Evolutionary conservation across 2,888 invertebrate species (phyloP), one percentile per base, ranked within the genome.

Genomic region (Caenorhabditis afra): DNA sequence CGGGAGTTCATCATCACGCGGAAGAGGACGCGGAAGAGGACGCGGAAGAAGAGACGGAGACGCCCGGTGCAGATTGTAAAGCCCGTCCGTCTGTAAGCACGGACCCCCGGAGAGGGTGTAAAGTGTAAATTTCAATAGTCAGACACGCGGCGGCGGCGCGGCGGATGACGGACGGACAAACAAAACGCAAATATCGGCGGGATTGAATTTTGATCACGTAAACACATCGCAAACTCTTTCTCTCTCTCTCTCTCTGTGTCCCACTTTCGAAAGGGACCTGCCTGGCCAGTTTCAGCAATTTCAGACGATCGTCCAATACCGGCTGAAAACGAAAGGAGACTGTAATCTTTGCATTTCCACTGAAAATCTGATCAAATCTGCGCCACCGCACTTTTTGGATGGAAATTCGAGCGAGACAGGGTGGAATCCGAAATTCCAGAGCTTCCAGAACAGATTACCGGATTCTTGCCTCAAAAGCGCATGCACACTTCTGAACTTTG

Each of bases 171-270:
- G 70, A 70, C 70, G 35, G 70, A 70, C 70, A 70, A 70, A 70
- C 70, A 70, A 70, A 55, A 35, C 35, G 52, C 59, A 29, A 29
- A 29, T n/a, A n/a, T n/a, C n/a, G n/a, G n/a, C 20, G 67, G 52
- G n/a, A 41, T 29, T 59, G 62, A 62, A 70, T 70, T 70, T 70
- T 70, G 70, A 70, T 70, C 70, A 55, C 70, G 62, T 62, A 70
- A 70, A 70, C 70, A 70, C 61, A 41, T 23, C 35, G 41, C 37
- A 58, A 68, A 50, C 53, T 53, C 16, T 39, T n/a, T n/a, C n/a
- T n/a, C n/a, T n/a, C n/a, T n/a, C n/a, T n/a, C n/a, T n/a, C n/a
- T n/a, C n/a, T n/a, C n/a, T n/a, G n/a, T 29, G 4, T 29, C 7
- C 29, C 4, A 7, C 3, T 29, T 29, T 29, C 29, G 29, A 29